Conservation (phyloP, 2,888 invertebrate genomes). For the Patella caerulea region DNA sequence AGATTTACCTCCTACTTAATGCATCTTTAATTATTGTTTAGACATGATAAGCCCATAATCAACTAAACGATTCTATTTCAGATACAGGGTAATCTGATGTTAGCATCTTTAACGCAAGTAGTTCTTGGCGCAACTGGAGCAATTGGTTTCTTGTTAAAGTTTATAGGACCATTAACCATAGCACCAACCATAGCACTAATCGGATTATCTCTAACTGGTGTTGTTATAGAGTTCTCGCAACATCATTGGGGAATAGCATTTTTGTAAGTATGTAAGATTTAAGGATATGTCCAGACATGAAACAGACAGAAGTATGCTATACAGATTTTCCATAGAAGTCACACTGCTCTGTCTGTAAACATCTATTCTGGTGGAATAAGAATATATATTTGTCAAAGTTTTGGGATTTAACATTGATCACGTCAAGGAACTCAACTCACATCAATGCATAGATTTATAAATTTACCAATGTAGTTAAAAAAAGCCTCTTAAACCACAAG, state of each 20-base stretch:
- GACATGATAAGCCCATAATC: background rate
- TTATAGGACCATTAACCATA: conserved; percentile 87
- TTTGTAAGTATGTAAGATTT: conserved; percentile 76
- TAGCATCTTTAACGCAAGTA: conserved; percentile 52
- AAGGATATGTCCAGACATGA: too few relatives aligned
- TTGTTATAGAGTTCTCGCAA: conserved; percentile 83
- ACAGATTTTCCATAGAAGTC: too few relatives aligned
- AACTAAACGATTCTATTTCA: conserved; percentile 22
- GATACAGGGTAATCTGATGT: conserved; percentile 54
- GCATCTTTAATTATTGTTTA: background rate
- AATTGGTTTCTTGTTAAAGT: conserved; percentile 48
- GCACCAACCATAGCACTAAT: conserved; percentile 88
- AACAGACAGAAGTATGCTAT: too few relatives aligned
- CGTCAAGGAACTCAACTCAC: too few relatives aligned
- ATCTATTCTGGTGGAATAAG: too few relatives aligned
- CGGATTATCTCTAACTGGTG: conserved; percentile 85
- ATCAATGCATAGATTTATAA: too few relatives aligned
- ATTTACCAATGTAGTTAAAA: too few relatives aligned
- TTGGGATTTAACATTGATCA: too few relatives aligned
- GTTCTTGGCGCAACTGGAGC: conserved; percentile 51
- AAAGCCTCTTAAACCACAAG: too few relatives aligned
- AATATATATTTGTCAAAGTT: too few relatives aligned
- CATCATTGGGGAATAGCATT: conserved; percentile 87
- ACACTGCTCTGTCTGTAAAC: too few relatives aligned
- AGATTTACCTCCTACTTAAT: too few relatives aligned